phyloP scores from a whole-genome alignment of 2,797 vertebrate species.

The Sebastes diaconus region DNA sequence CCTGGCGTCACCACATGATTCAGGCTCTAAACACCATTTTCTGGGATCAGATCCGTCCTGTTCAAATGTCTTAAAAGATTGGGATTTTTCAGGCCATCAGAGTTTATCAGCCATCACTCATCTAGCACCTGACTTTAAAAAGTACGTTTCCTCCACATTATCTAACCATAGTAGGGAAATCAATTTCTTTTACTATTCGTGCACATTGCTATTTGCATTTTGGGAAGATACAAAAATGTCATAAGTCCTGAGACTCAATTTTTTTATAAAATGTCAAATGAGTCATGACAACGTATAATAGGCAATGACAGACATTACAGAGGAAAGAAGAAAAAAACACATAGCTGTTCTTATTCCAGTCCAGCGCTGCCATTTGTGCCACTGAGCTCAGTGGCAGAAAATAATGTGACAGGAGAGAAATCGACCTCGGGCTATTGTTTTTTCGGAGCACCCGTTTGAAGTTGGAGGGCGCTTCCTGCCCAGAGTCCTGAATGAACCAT shows the following conservation, averaged over 20 bases:
- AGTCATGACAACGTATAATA: constrained; percentile 15
- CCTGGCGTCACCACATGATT: not conserved
- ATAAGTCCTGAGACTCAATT: not conserved
- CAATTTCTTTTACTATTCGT: not conserved
- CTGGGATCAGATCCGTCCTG: too few relatives aligned
- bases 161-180: not conserved
- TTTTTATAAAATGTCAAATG: not conserved
- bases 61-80: not conserved
- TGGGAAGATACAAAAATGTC: not conserved
- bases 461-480: constrained; percentile 80
- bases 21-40: fast-evolving
- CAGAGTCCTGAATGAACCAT: constrained; percentile 77
- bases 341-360: constrained; percentile 11
- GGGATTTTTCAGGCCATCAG: not conserved
- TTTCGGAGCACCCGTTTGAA: constrained; percentile 75
- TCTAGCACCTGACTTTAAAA: not conserved
- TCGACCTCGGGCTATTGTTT: constrained; percentile 76
- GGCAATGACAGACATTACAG: not conserved
- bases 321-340: not conserved
- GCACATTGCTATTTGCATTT: not conserved
- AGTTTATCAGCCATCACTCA: not conserved
- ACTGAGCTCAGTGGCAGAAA: constrained; percentile 57
- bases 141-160: not conserved
- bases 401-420: constrained; percentile 62
- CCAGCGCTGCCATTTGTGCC: constrained; percentile 23